phyloP scores from a whole-genome alignment of 2,113 vertebrate species.

The Perca fluviatilis region DNA sequence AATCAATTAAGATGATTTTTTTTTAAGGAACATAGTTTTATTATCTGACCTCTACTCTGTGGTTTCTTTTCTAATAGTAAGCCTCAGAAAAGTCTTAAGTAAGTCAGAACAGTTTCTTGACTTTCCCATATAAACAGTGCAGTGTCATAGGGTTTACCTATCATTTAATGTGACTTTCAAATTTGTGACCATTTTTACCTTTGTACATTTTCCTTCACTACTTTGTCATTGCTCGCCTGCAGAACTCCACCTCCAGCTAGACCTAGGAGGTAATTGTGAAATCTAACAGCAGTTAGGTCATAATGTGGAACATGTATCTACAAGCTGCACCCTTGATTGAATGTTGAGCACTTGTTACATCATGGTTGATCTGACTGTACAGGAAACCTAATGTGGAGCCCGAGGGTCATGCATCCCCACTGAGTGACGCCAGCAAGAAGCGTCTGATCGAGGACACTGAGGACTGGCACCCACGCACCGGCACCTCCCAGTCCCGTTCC shows the following conservation, averaged over 20 bases:
- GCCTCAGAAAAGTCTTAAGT: constrained; percentile 72
- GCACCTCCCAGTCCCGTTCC: constrained; percentile 95
- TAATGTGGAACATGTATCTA: constrained; percentile 8
- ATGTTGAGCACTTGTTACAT: constrained; percentile 2
- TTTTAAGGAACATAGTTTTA: not conserved
- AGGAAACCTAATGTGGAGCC: constrained; percentile 87
- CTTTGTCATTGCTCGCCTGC: constrained; percentile 32
- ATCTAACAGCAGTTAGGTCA: constrained; percentile 5
- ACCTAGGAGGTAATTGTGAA: constrained; percentile 66
- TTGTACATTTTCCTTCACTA: constrained; percentile 15
- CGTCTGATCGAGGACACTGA: constrained; percentile 96
- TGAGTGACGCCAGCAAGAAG: constrained; percentile 94
- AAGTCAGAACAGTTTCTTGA: constrained; percentile 51
- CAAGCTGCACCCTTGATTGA: constrained; percentile 21
- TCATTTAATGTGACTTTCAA: constrained; percentile 19
- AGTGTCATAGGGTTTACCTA: not conserved
- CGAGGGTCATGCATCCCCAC: constrained; percentile 85
- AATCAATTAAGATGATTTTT: not conserved
- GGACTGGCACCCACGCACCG: constrained; percentile 93
- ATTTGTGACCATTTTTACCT: constrained; percentile 29
- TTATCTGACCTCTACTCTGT: constrained; percentile 28
- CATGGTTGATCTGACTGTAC: constrained; percentile 14
- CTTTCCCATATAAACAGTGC: not conserved
- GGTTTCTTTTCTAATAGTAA: constrained; percentile 54
- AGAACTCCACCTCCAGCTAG: constrained; percentile 67